Conservation (phyloP, 2,113 vertebrate species). For the Mungos mungo region DNA sequence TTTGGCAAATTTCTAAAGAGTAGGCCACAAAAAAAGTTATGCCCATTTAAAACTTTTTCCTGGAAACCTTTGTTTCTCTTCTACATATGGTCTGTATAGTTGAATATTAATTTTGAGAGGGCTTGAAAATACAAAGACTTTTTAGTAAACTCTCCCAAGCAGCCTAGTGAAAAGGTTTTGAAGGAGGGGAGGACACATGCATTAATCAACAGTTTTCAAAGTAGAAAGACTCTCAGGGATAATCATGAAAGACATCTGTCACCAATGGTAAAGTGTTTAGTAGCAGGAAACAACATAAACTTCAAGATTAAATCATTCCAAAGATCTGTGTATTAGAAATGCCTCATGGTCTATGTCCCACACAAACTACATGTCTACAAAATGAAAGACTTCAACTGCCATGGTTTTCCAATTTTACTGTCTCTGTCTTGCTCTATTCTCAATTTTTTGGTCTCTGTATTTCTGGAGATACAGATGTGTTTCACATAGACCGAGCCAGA, state of each 20-base stretch:
- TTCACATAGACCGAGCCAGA: background rate
- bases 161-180: constrained; percentile 40
- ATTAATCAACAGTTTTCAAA: constrained; percentile 72
- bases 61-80: constrained; percentile 2
- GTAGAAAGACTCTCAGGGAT: constrained; percentile 3
- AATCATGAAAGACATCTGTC: constrained; percentile 63
- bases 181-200: constrained; percentile 35
- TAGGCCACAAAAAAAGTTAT: background rate
- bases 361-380: constrained; percentile 36
- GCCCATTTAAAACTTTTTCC: background rate
- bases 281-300: constrained; percentile 48
- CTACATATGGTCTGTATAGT: background rate
- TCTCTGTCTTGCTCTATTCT: background rate
- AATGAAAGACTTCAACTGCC: background rate
- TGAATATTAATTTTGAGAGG: constrained; percentile 39
- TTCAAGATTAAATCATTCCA: constrained; percentile 51
- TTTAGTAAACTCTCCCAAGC: constrained; percentile 31
- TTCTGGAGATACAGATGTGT: background rate
- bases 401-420: background rate
- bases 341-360: background rate
- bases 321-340: constrained; percentile 27
- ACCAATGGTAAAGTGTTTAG: constrained; percentile 37
- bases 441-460: background rate
- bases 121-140: constrained; percentile 38
- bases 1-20: constrained; percentile 17